Conservation (phyloP, 2,888 invertebrate species). For the Coelopa pilipes region DNA sequence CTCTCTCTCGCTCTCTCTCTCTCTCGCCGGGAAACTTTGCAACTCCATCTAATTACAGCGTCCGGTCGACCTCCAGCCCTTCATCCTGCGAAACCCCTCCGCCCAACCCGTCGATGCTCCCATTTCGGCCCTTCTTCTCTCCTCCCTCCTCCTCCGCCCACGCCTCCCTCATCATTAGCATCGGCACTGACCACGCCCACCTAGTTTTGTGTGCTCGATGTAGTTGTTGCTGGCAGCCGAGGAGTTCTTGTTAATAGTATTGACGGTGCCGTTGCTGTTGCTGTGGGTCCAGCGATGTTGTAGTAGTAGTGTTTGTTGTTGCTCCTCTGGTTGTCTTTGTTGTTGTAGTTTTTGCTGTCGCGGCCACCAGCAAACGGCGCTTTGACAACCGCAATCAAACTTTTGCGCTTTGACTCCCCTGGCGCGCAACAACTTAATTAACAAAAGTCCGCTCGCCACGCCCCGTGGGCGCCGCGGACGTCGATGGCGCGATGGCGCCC, state of each 20-base stretch:
- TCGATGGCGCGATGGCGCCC: neutral
- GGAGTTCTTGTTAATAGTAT: too few species aligned
- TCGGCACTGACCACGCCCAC: neutral
- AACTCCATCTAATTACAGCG: constrained; percentile 18
- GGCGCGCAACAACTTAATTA: constrained; percentile 41
- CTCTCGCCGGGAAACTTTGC: neutral
- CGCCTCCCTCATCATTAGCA: neutral
- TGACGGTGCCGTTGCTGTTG: too few species aligned
- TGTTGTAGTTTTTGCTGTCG: neutral
- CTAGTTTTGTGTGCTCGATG: too few species aligned
- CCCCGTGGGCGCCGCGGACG: neutral
- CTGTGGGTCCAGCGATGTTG: too few species aligned
- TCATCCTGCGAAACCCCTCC: too few species aligned
- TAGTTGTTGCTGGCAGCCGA: neutral
- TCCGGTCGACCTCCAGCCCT: neutral
- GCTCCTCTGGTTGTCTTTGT: neutral
- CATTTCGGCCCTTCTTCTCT: too few species aligned
- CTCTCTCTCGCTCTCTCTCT: too few species aligned
- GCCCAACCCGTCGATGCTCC: too few species aligned
- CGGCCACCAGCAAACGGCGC: neutral
- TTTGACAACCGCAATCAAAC: constrained; percentile 27
- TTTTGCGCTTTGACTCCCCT: constrained; percentile 19
- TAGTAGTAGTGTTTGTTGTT: too few species aligned
- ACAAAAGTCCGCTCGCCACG: constrained; percentile 24
- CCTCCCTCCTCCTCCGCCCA: neutral